Base-by-base conservation (phyloP, 2,113 vertebrate species). In the Tragelaphus strepsiceros region DNA sequence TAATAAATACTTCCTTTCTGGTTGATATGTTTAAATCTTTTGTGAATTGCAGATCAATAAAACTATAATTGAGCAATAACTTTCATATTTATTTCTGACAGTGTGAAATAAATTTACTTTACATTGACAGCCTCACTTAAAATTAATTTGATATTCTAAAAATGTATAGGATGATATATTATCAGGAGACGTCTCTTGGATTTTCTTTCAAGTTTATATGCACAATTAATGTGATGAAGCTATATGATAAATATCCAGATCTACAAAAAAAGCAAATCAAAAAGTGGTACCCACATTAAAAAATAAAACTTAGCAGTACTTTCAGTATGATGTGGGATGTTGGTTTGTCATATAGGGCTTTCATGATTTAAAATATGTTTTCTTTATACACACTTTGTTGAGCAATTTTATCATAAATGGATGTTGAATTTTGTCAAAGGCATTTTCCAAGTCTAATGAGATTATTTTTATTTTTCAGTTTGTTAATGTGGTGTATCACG, bases 31-130 rank as follows among this genome's bases (percentile, higher is more conserved):
- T 53, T 61, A 87, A 26, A 7, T 94, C 46, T 88, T 92, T 83
- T 43, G 56, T 81, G 21, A 91, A 28, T 86, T 82, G 7, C 2
- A 32, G 35, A 62, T 15, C 10, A 81, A 64, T 86, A 61, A 92
- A 97, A 78, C n/a, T 49, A 2, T 16, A 80, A 61, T 10, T 71
- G 53, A 97, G 15, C 64, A 92, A 91, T 86, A 56, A 53, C n/a
- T 59, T 94, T 24, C 51, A 77, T 35, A 46, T 56, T 49, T 96
- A 71, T 85, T 81, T 92, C 24, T 71, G 11, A 88, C 64, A 81
- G 21, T n/a, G 6, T 82, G 61, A 96, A 97, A 94, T 82, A 86
- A 95, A 91, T 64, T 90, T 35, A 93, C 21, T 71, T 67, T 93
- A 64, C 17, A 46, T 58, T 16, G 46, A 53, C 5, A 78, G 5